Evolutionary conservation across 1,140 invertebrate genomes (phyloP).

Genomic region (Papilio helenus): DNA sequence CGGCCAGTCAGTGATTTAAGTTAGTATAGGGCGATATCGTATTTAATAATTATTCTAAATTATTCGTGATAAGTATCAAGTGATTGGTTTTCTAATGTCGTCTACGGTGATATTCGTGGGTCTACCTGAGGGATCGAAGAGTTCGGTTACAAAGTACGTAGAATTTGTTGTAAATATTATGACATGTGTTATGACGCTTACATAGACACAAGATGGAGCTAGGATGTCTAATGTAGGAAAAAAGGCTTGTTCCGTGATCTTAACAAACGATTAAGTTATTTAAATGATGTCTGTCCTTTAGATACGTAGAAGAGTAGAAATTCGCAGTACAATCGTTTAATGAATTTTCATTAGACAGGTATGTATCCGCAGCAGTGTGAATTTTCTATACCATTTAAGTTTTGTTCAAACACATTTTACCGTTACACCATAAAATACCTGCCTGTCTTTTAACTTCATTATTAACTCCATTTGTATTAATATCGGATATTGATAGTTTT

Average conservation of each 20-base stretch:
- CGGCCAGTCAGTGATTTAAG: conserved; percentile 40
- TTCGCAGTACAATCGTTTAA: no score
- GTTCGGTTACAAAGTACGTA: conserved; percentile 74
- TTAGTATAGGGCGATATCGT: conserved; percentile 22
- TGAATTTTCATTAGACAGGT: no score
- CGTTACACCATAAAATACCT: not conserved
- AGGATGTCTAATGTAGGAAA: not conserved
- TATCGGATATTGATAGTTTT: not conserved
- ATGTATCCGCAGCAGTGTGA: no score
- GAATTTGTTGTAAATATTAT: conserved; percentile 6
- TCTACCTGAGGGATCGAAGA: conserved; percentile 71
- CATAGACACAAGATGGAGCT: not conserved
- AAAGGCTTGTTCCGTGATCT: not conserved
- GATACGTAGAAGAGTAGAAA: not conserved
- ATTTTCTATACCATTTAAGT: no score
- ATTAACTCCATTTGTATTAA: not conserved
- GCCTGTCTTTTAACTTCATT: conserved; percentile 6
- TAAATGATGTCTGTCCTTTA: not conserved
- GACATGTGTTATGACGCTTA: not conserved
- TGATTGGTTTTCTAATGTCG: conserved; percentile 61
- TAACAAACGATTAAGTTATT: not conserved
- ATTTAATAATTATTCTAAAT: conserved; percentile 48
- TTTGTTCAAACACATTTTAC: no score
- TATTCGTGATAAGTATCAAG: conserved; percentile 54
- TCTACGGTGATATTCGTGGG: conserved; percentile 74